phyloP scores from a whole-genome alignment of 2,797 vertebrate genomes.

The Anabas testudineus region DNA sequence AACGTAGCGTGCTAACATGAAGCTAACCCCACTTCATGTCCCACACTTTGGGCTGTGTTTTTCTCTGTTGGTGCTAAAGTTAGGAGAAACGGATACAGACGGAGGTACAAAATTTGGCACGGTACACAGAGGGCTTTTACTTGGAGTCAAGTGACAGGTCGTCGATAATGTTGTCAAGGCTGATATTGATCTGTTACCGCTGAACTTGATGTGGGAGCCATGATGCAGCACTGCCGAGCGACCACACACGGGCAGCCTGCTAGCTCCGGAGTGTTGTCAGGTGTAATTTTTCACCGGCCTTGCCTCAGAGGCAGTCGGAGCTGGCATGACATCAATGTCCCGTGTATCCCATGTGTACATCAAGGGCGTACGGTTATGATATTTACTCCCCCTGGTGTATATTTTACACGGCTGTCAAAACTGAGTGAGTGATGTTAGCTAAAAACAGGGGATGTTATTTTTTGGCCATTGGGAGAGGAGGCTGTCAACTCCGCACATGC shows the following conservation, averaged over 20 bases:
- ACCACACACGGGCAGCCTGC: constrained; percentile 64
- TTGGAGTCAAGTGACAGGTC: constrained; percentile 20
- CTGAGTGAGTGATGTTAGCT: constrained; percentile 16
- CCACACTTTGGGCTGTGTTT: neutral
- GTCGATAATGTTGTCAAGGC: constrained; percentile 28
- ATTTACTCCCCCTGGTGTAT: accelerated
- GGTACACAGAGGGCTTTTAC: neutral
- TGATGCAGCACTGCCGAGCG: constrained; percentile 68
- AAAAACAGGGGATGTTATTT: constrained; percentile 64
- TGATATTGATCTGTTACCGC: constrained; percentile 35
- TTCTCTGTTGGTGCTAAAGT: constrained; percentile 22
- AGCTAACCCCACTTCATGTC: constrained; percentile 34
- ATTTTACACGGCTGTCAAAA: constrained; percentile 6
- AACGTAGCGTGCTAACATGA: constrained; percentile 18
- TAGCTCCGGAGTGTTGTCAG: constrained; percentile 74
- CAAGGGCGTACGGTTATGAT: accelerated
- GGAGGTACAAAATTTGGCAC: neutral
- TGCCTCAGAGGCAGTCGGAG: constrained; percentile 29
- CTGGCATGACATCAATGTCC: neutral
- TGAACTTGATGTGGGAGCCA: constrained; percentile 62
- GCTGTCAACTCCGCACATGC: constrained; percentile 75
- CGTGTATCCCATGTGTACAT: neutral
- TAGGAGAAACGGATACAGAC: neutral
- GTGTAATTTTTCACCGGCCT: constrained; percentile 75
- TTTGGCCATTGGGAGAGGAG: constrained; percentile 56